phyloP scores from a whole-genome alignment of 2,113 vertebrate genomes.

The Morone chrysops region DNA sequence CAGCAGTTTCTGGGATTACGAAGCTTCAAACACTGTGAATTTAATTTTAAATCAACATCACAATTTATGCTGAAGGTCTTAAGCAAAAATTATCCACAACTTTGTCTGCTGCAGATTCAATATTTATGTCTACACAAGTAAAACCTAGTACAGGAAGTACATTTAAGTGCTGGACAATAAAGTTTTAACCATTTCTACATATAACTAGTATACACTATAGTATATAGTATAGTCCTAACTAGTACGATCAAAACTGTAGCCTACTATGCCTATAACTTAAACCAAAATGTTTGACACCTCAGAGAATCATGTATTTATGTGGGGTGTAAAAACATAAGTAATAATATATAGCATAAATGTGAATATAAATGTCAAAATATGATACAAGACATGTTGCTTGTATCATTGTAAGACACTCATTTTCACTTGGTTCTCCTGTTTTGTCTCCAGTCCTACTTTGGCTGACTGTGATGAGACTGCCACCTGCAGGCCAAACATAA shows the following conservation, averaged over 20 bases:
- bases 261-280: not conserved
- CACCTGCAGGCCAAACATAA: constrained; percentile 65
- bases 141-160: not conserved
- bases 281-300: not conserved
- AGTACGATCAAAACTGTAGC: not conserved
- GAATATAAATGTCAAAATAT: not conserved
- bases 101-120: not conserved
- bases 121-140: not conserved
- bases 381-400: not conserved
- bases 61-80: not conserved
- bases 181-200: not conserved
- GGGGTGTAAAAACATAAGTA: not conserved
- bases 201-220: not conserved
- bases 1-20: not conserved
- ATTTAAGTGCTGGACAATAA: not conserved
- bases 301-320: not conserved
- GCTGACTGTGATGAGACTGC: constrained; percentile 54
- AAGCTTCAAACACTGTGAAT: not conserved
- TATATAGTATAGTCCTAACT: not conserved
- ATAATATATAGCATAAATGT: not conserved
- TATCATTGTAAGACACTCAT: not conserved
- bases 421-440: constrained; percentile 27
- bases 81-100: not conserved
- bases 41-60: not conserved
- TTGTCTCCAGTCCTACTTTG: constrained; percentile 19